Base-by-base conservation (phyloP, 92 coral and sea anemone genomes). In the Phenganax stokvisi region DNA sequence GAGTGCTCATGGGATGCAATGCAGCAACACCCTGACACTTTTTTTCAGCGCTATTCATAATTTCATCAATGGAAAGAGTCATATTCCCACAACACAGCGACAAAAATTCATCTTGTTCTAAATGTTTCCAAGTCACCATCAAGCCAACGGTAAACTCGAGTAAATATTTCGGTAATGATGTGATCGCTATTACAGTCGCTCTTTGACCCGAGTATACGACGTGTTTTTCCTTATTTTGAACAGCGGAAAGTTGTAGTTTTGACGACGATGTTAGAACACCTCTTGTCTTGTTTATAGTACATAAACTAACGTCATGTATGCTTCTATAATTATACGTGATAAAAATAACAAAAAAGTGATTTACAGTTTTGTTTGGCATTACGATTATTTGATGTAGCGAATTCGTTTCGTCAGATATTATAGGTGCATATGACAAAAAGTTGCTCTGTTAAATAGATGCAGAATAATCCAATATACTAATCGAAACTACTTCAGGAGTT, bases 81-180 rank as follows among this genome's bases (percentile, higher is more conserved):
- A 79, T 52, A 7, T 63, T 10, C 0, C 83, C 83, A 65, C 83
- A 79, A 51, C 47, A 79, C 74, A 63, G 83, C 7, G 83, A 67
- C 20, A 63, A 25, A 68, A 63, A 51, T 55, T 52, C 57, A 51
- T 29, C 54, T 3, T 65, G 62, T 51, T 51, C 83, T 52, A 6
- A 4, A 16, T 62, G 73, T 79, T 79, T 79, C 83, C 83, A 79
- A 7, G 74, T 60, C 31, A 79, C 63, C 74, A 79, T 79, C n/a
- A 65, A 79, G 60, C 74, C 69, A 52, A 17, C 58, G 31, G 57
- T 79, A 79, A 51, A 63, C 5, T 65, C 51, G 54, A 12, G 53
- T 20, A 61, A 37, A 52, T 37, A 79, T 28, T 17, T 30, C 55
- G 83, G 83, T 30, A 65, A 37, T 44, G 30, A 29, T 37, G 25